Conservation (phyloP, 2,113 vertebrate genomes). For the Ifrita kowaldi region DNA sequence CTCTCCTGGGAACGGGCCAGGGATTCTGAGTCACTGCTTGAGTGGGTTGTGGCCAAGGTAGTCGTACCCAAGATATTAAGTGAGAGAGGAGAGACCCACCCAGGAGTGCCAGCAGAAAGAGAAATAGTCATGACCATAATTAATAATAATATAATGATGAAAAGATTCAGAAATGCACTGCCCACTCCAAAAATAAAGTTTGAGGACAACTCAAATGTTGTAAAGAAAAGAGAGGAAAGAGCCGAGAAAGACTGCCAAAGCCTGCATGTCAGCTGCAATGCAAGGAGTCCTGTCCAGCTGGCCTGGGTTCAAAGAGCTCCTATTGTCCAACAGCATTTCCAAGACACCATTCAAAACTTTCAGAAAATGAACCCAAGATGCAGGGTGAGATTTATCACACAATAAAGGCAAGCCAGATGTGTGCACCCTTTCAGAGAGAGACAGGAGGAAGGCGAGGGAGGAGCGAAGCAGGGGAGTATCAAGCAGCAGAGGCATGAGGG, state of each 20-base stretch:
- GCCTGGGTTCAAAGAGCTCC: conserved; percentile 47
- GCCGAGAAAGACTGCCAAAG: conserved; percentile 52
- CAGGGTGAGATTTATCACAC: conserved; percentile 60
- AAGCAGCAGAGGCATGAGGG: background rate
- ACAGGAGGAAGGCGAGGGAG: background rate
- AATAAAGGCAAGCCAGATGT: conserved; percentile 39
- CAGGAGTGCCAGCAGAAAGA: conserved; percentile 51
- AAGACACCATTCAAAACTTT: conserved; percentile 61
- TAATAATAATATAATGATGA: conserved; percentile 48
- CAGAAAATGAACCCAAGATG: conserved; percentile 63
- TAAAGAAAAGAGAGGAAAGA: conserved; percentile 49
- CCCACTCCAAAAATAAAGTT: conserved; percentile 70
- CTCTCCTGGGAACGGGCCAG: conserved; percentile 52
- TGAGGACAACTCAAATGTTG: conserved; percentile 60
- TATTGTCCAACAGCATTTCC: conserved; percentile 58
- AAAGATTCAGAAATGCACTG: conserved; percentile 34
- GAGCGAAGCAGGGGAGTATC: background rate
- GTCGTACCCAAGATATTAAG: conserved; percentile 40
- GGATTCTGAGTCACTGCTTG: conserved; percentile 61
- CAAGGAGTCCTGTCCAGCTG: conserved; percentile 55
- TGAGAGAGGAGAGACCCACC: conserved; percentile 38
- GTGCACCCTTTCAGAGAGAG: background rate
- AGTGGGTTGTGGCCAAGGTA: conserved; percentile 41
- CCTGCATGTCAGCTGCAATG: conserved; percentile 64
- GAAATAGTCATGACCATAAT: conserved; percentile 34